Evolutionary conservation across 2,888 invertebrate genomes (phyloP).

Genomic region (Lithosia quadra): DNA sequence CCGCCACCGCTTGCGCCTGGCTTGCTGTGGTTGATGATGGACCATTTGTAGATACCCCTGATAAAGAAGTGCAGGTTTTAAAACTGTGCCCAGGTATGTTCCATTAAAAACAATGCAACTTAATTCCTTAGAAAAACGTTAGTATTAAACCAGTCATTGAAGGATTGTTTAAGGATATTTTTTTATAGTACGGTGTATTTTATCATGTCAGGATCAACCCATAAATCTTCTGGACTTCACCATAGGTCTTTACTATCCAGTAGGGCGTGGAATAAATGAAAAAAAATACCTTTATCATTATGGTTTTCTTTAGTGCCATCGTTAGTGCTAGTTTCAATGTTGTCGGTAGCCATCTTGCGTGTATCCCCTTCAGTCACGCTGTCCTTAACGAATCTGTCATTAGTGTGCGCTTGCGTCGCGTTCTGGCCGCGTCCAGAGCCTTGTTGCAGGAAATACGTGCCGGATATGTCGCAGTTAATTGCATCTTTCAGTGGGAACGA

Average conservation of each 20-base stretch:
- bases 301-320: constrained; percentile 80
- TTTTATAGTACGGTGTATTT: too few species aligned
- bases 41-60: constrained; percentile 77
- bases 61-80: neutral
- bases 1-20: constrained; percentile 84
- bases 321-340: constrained; percentile 80
- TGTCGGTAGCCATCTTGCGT: constrained; percentile 84
- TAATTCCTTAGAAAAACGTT: too few species aligned
- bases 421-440: constrained; percentile 64
- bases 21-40: constrained; percentile 74
- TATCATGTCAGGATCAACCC: too few species aligned
- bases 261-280: neutral
- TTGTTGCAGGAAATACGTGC: constrained; percentile 91
- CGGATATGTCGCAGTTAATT: constrained; percentile 89
- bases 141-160: too few species aligned
- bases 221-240: too few species aligned
- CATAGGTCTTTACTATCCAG: too few species aligned
- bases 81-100: neutral
- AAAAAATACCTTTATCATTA: constrained; percentile 75
- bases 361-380: constrained; percentile 70
- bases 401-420: constrained; percentile 61
- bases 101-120: too few species aligned
- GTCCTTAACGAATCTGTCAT: constrained; percentile 65
- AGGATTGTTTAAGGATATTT: neutral
- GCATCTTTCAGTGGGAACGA: constrained; percentile 95